These are phyloP conservation scores for Myrmecobius fasciatus DNA, from an alignment of 2,113 vertebrate species.

Conservation along the genomic window DNA sequence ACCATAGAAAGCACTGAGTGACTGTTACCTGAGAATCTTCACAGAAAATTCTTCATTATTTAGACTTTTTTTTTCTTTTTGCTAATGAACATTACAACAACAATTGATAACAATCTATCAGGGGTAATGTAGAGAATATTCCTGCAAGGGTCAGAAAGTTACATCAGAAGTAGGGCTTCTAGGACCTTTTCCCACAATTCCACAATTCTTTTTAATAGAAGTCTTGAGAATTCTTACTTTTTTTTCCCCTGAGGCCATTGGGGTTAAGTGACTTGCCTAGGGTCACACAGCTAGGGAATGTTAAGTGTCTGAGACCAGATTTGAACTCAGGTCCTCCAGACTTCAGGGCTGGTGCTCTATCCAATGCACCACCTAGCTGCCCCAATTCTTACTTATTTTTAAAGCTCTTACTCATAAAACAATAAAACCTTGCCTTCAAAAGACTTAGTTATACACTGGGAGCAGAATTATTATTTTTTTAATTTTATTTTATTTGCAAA, in stretches of 20 bases:
- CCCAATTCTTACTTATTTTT: background rate
- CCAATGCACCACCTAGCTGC: no score
- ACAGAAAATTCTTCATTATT: background rate
- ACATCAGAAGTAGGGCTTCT: background rate
- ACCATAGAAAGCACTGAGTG: background rate
- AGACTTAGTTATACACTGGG: background rate
- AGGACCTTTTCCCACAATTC: background rate
- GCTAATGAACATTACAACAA: background rate
- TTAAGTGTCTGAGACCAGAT: no score
- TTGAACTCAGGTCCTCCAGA: no score
- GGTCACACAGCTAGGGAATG: no score
- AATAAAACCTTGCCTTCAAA: background rate
- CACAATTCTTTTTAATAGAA: background rate
- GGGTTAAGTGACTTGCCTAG: no score
- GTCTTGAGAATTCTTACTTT: background rate
- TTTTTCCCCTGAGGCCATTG: no score
- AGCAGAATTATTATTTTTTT: background rate
- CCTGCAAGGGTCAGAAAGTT: background rate
- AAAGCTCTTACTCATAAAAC: background rate
- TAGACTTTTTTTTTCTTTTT: slow-evolving; percentile 31
- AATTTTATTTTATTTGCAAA: no score
- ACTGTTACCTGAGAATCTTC: background rate
- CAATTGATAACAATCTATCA: background rate
- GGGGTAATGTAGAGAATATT: background rate
- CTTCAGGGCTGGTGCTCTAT: no score